Conservation (phyloP, 2,113 vertebrate genomes). For the Symphodus melops region DNA sequence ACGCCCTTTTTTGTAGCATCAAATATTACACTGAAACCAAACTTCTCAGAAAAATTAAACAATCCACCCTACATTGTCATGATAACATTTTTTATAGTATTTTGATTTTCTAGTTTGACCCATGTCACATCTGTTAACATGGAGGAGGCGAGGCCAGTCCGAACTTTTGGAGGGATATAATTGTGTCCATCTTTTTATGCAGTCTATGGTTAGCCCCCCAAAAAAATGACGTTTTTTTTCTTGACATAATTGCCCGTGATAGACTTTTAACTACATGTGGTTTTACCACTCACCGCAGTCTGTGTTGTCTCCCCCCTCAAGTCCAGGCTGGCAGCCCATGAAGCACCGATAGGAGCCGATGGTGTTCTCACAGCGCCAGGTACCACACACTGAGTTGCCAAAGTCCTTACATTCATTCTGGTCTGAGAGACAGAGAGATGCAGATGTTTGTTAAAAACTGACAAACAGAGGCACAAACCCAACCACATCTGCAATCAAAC, state of each 20-base stretch:
- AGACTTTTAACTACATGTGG: conserved; percentile 9
- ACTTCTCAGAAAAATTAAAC: too few relatives aligned
- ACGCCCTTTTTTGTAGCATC: too few relatives aligned
- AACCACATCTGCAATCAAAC: conserved; percentile 50
- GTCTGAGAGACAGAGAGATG: conserved; percentile 66
- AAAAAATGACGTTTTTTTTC: conserved; percentile 11
- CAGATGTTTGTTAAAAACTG: conserved; percentile 45
- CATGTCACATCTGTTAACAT: too few relatives aligned
- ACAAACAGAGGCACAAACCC: conserved; percentile 60
- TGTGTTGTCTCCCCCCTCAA: conserved; percentile 57
- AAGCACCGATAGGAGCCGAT: conserved; percentile 84
- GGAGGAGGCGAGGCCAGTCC: too few relatives aligned
- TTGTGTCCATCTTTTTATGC: too few relatives aligned
- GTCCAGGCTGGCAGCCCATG: conserved; percentile 76
- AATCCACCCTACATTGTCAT: too few relatives aligned
- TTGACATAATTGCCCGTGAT: conserved; percentile 2
- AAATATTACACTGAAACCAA: too few relatives aligned
- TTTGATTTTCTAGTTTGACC: too few relatives aligned
- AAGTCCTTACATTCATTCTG: conserved; percentile 83
- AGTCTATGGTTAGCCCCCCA: not conserved
- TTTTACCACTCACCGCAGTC: conserved; percentile 78
- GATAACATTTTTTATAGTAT: too few relatives aligned
- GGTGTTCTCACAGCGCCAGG: conserved; percentile 84
- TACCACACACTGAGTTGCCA: conserved; percentile 78
- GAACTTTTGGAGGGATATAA: too few relatives aligned